Evolutionary conservation across 2,113 vertebrate genomes (phyloP), one percentile per base, ranked within the genome.

Genomic region (Phoxinus phoxinus): DNA sequence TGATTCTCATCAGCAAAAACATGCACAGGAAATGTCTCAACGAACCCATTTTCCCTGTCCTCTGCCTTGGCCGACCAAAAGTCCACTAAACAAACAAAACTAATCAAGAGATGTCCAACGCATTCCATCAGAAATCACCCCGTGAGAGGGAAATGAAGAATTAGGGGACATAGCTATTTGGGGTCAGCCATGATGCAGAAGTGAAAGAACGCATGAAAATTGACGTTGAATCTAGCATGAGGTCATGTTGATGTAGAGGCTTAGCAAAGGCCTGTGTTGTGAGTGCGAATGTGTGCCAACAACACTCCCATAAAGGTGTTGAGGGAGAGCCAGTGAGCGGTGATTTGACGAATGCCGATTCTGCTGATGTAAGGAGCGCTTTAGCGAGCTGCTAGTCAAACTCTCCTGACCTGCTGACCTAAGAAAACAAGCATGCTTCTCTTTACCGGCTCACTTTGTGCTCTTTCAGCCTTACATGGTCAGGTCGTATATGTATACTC

Each of bases 1-100:
- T 92, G 91, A 90, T 90, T 77, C 90, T 92, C 89, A 92, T 94
- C 93, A 93, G 93, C 94, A 94, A 93, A 94, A 94, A 92, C 91
- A 88, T 91, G 90, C 87, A 91, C 93, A 94, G 93, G 93, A 95
- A 95, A 95, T 93, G 91, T 94, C 90, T 93, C 90, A 87, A 90
- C 89, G 87, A 89, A 90, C 90, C 88, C 91, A 91, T 94, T 93
- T 93, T 93, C 89, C 91, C 84, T 87, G 87, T 90, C 89, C 86
- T 92, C 91, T 91, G 85, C 90, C 90, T 89, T 65, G 15, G 67
- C 79, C 35, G 75, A 75, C 30, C 12, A 17, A 84, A 91, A 87
- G 3, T 17, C 63, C 65, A 69, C 65, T 86, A 86, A 86, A 86
- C 74, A 88, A 84, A 88, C 80, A 88, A 32, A 72, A 35, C 80